Evolutionary conservation across 2,797 vertebrate genomes (phyloP), one percentile per base, ranked within the genome.

Genomic region (Setipinna tenuifilis): DNA sequence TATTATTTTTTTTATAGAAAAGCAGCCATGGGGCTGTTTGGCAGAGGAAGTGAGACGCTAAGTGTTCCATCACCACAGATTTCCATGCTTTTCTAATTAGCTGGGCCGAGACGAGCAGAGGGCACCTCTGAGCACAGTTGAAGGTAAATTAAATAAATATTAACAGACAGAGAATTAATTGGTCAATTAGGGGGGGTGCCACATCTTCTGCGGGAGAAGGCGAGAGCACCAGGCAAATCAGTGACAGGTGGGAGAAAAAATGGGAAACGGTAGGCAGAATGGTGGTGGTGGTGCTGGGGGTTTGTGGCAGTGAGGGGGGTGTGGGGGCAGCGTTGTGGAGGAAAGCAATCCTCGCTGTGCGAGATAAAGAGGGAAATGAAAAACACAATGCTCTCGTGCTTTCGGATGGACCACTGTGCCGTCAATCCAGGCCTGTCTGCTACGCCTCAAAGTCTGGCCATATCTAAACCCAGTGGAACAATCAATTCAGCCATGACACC

Each of bases 151-250:
- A 85, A 94, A 90, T 91, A 89, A 91, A 94, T 91, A 91, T 85
- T 87, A 90, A 88, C 89, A 58, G 87, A 87, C 87, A 88, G 87
- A 85, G 85, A 92, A 92, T 92, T 90, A 93, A 93, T 91, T 87
- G 90, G 91, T 87, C 90, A 93, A 93, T 94, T 93, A 94, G 90
- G 85, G 71, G 83, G 31, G 83, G 85, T 88, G 88, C 57, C 68
- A 84, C 85, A 87, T 90, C 83, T 21, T 86, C 92, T 85, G 91
- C 88, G 88, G 19, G 25, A 90, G 85, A 83, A 92, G 93, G 90
- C 87, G 92, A 92, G 89, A 88, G 86, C 90, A 78, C 57, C 7
- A 7, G 50, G 50, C 50, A 54, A 54, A 54, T 54, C 50, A 54
- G 83, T 90, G 90, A 90, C 88, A 91, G 87, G 86, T 85, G 50